phyloP scores from a whole-genome alignment of 1,140 invertebrate genomes.

The Conopomorpha cramerella region DNA sequence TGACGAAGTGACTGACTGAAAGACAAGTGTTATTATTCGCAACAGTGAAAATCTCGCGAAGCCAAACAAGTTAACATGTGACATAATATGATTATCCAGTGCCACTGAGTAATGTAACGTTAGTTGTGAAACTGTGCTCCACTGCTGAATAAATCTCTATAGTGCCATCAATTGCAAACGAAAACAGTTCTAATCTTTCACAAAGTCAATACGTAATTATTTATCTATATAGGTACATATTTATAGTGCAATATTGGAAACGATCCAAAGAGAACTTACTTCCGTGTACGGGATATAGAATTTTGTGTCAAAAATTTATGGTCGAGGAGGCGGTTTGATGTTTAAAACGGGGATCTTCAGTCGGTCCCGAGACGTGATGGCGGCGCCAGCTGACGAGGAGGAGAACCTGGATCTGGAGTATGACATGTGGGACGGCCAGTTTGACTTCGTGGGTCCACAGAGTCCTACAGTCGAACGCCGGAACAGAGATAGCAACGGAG shows the following conservation, averaged over 20 bases:
- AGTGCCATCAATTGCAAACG: conserved; percentile 36
- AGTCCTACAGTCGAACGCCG: conserved; percentile 22
- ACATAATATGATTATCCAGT: conserved; percentile 13
- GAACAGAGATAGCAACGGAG: conserved; percentile 29
- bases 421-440: conserved; percentile 86
- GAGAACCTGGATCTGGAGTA: conserved; percentile 73
- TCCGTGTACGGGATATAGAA: too few relatives aligned
- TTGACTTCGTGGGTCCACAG: conserved; percentile 76
- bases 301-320: too few relatives aligned
- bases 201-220: conserved; percentile 14
- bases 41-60: conserved; percentile 10
- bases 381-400: conserved; percentile 44
- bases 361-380: conserved; percentile 38
- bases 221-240: too few relatives aligned
- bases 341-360: conserved; percentile 48
- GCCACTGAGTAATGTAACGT: conserved; percentile 6
- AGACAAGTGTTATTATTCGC: conserved; percentile 3
- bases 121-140: conserved; percentile 6
- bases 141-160: conserved; percentile 11
- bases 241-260: conserved; percentile 31
- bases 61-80: conserved; percentile 18
- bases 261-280: conserved; percentile 41
- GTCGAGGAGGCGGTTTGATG: conserved; percentile 23
- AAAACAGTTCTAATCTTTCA: conserved; percentile 33
- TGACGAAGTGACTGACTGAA: conserved; percentile 6